Conservation (phyloP, 1,140 invertebrate species). For the Copidosoma floridanum region DNA sequence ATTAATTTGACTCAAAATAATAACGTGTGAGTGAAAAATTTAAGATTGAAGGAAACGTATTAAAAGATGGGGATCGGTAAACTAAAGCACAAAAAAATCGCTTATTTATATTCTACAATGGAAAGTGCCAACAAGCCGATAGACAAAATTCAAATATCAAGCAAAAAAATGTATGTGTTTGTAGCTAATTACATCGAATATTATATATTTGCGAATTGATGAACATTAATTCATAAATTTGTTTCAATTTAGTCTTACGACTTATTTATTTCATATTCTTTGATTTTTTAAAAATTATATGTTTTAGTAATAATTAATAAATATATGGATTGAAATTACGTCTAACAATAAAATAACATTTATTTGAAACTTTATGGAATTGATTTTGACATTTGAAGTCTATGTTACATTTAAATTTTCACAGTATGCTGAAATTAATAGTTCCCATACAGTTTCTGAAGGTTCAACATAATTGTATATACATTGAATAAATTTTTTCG, state of each 20-base stretch:
- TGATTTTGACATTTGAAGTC: constrained; percentile 37
- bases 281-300: not conserved
- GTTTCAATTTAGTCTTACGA: not conserved
- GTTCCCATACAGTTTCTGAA: no score
- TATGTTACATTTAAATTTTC: constrained; percentile 41
- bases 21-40: constrained; percentile 15
- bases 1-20: constrained; percentile 23
- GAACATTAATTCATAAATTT: not conserved
- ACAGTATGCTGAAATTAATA: no score
- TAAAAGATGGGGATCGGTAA: constrained; percentile 1
- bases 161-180: not conserved
- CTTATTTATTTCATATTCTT: not conserved
- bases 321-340: not conserved
- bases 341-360: constrained; percentile 47
- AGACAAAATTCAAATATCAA: constrained; percentile 34
- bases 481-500: no score
- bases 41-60: constrained; percentile 4
- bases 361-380: constrained; percentile 40
- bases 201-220: no score
- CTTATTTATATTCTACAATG: constrained; percentile 24
- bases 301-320: not conserved
- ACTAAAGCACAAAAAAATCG: constrained; percentile 29
- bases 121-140: constrained; percentile 36
- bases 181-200: no score
- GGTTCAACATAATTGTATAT: no score